Base-by-base conservation (phyloP, 23 tunicate species). In the Trididemnum miniatum region DNA sequence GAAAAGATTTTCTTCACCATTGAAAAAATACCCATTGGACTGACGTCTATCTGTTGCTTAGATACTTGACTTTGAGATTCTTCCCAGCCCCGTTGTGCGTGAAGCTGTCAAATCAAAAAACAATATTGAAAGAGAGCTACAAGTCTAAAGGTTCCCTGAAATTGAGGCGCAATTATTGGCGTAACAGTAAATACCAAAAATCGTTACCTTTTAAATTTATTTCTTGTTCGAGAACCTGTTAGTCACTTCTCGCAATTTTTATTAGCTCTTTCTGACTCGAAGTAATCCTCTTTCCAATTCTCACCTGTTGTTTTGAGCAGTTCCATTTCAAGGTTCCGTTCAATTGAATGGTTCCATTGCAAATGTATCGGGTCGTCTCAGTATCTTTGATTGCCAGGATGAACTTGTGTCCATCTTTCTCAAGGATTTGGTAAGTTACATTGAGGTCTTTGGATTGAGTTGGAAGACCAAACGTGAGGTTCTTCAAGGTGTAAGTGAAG, bases 381-480 rank as follows among this genome's bases (percentile, higher is more conserved):
- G 15, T n/a, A 4, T 62, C 67, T 20, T 24, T 22, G 28, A 62
- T 20, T 3, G 5, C 26, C 28, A 62, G 26, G 4, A 20, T 62
- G 26, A 62, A 62, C n/a, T 62, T 62, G 67, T 62, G 67, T 3
- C 18, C 79, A 2, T 74, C 9, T 4, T 22, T 18, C 5, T 38
- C 18, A 3, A 24, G 12, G 5, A 15, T 3, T 18, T 40, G 59
- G 60, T 9, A 40, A 7, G 20, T 4, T 23, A 29, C 59, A 37
- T 37, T 44, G 31, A 74, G 30, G 9, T 32, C 79, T 32, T 44
- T 39, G 29, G 79, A 74, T 1, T 37, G 2, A 59, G 34, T 32
- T 40, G 79, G 60, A 40, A 74, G 29, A 26, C 59, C 79, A 7
- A 74, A 2, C 2, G 79, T 74, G 59, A 74, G 59, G 60, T 40